Conservation (phyloP, 2,113 vertebrate genomes). For the Perca fluviatilis region DNA sequence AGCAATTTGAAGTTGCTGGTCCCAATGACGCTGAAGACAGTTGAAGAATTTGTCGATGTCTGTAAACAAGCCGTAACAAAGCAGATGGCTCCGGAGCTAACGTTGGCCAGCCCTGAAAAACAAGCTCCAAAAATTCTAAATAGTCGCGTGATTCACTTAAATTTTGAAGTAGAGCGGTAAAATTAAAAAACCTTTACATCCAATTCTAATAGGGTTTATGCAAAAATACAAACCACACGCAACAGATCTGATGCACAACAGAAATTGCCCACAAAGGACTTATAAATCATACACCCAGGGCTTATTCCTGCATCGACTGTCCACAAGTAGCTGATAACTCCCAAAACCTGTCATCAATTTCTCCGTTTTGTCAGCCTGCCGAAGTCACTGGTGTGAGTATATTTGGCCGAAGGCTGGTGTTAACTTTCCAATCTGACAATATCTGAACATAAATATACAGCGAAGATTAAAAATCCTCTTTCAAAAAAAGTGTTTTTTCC, state of each 20-base stretch:
- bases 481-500: constrained; percentile 11
- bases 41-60: neutral
- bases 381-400: constrained; percentile 2
- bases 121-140: neutral
- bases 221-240: neutral
- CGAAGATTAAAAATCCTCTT: constrained; percentile 21
- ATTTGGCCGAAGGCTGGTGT: constrained; percentile 10
- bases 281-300: neutral
- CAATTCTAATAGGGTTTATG: neutral
- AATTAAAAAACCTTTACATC: neutral
- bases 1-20: constrained; percentile 23
- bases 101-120: neutral
- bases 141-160: neutral
- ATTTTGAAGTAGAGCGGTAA: neutral
- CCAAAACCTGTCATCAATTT: neutral
- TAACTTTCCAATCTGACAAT: constrained; percentile 18
- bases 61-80: constrained; percentile 15
- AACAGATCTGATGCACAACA: neutral
- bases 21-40: constrained; percentile 10
- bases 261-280: neutral
- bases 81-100: neutral
- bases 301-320: neutral
- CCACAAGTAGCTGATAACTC: neutral
- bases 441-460: constrained; percentile 10
- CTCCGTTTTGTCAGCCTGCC: neutral